Percentiles rank a stretch among this genome's conserved stretches.
These are phyloP conservation scores for Drosophila infuscata DNA, from an alignment of 2,888 invertebrate genomes.

Conservation along the genomic window DNA sequence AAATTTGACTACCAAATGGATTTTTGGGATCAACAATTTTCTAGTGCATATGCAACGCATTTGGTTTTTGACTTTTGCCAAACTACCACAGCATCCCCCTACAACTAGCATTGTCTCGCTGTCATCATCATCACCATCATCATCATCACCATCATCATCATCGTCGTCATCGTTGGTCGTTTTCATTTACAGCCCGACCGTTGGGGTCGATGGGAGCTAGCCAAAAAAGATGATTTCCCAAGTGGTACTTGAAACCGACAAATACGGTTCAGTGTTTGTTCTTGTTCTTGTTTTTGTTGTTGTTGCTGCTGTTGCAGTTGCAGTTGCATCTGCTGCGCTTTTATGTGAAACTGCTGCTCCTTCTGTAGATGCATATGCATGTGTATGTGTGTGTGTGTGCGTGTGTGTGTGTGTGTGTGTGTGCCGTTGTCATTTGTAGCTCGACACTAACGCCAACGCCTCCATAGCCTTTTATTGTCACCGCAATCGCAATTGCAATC, in stretches of 20 bases:
- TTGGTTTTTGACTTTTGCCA: constrained; percentile 53
- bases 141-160: not conserved
- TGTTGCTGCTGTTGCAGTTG: constrained; percentile 41
- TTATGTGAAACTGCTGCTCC: constrained; percentile 44
- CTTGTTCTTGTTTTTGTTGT: constrained; percentile 27
- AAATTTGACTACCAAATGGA: constrained; percentile 74
- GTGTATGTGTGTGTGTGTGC: constrained; percentile 18
- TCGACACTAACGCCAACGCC: constrained; percentile 45
- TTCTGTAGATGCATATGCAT: constrained; percentile 10
- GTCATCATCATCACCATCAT: constrained; percentile 42
- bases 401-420: constrained; percentile 19
- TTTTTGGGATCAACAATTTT: constrained; percentile 55
- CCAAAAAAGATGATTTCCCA: constrained; percentile 79
- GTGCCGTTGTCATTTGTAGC: constrained; percentile 62
- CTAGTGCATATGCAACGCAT: constrained; percentile 51
- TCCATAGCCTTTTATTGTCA: constrained; percentile 67
- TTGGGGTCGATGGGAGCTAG: constrained; percentile 17
- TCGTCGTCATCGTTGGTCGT: constrained; percentile 40
- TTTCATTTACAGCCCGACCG: constrained; percentile 69
- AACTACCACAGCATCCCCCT: not conserved
- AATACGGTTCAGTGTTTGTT: constrained; percentile 58
- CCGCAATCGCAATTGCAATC: constrained; percentile 66
- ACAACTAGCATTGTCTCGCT: constrained; percentile 52
- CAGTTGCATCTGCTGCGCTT: constrained; percentile 70
- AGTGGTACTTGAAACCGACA: constrained; percentile 76